Evolutionary conservation across 2,113 vertebrate genomes (phyloP), one percentile per base, ranked within the genome.

Genomic region (Polyodon spathula): DNA sequence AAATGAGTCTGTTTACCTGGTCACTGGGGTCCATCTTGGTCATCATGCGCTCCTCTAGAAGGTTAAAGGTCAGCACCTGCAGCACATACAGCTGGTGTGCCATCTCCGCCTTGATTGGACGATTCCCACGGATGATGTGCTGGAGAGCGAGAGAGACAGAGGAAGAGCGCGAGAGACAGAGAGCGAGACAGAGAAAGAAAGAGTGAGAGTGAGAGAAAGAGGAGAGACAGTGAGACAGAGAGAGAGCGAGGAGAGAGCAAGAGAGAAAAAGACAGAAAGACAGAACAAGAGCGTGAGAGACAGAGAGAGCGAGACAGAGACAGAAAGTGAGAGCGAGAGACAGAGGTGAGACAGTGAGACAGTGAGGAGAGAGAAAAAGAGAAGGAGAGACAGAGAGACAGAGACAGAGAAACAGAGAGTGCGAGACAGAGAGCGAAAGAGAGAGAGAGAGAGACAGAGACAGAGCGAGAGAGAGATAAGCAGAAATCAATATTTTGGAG

Each of bases 31-130:
- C 96, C 96, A 99, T 97, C 82, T 97, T 98, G 64, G 94, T 97
- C 96, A 99, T 97, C 95, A 99, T 99, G 51, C 95, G 84, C 74
- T 97, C 94, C 75, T 99, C 96, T 69, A 97, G 78, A 44, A 99
- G 95, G 74, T 97, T 99, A 75, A 99, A 97, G 62, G 94, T 98
- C 77, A 99, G 65, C 40, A 97, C 95, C 77, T 99, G 96, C 4
- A 99, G 87, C 67, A 99, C 96, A 0, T 99, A 98, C 0, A 98
- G 86, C 82, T 99, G 96, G 78, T 99, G 96, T 2, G 95, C 95
- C 96, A 99, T 98, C 73, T 99, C 95, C 0, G 95, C 94, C 86
- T 98, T 97, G 73, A 99, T 96, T 1, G 94, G 93, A n/a, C 96
- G 92, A 71, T 97, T 97, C 66, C 94, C 95, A 68, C 94, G 87